These are phyloP conservation scores for Pogonognathellus flavescens DNA, from an alignment of 1,140 invertebrate genomes.

Conservation along the genomic window DNA sequence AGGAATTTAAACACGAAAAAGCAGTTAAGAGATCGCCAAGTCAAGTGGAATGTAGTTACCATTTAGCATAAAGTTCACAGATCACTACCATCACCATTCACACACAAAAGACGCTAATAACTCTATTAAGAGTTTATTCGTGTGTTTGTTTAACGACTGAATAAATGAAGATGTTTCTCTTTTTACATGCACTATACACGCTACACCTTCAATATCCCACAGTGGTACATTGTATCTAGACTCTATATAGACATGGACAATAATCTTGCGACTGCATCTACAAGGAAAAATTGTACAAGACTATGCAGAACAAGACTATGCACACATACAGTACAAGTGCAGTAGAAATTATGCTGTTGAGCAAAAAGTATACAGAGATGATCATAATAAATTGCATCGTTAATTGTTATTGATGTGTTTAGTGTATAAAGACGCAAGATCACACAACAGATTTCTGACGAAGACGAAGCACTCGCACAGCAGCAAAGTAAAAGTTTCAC, in stretches of 20 bases:
- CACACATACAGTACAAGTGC: no score
- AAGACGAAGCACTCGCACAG: neutral
- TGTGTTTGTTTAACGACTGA: neutral
- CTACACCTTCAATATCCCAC: no score
- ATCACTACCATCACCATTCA: neutral
- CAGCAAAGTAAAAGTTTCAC: conserved; percentile 39
- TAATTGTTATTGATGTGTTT: conserved; percentile 40
- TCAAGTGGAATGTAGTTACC: conserved; percentile 22
- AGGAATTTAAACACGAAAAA: conserved; percentile 4
- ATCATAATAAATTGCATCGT: conserved; percentile 46
- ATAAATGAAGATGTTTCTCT: conserved; percentile 41
- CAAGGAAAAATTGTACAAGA: no score
- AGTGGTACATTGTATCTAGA: no score
- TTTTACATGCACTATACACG: neutral
- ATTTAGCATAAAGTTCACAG: neutral
- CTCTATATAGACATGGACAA: no score
- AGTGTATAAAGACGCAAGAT: conserved; percentile 10
- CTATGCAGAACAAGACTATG: no score
- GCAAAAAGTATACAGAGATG: neutral
- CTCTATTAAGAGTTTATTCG: conserved; percentile 24
- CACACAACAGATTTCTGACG: conserved; percentile 23
- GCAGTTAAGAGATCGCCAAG: conserved; percentile 4
- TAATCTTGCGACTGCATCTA: no score
- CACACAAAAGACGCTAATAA: conserved; percentile 19
- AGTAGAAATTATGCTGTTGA: no score